phyloP scores from a whole-genome alignment of 2,113 vertebrate genomes.

The Phrynosoma blainvillii region DNA sequence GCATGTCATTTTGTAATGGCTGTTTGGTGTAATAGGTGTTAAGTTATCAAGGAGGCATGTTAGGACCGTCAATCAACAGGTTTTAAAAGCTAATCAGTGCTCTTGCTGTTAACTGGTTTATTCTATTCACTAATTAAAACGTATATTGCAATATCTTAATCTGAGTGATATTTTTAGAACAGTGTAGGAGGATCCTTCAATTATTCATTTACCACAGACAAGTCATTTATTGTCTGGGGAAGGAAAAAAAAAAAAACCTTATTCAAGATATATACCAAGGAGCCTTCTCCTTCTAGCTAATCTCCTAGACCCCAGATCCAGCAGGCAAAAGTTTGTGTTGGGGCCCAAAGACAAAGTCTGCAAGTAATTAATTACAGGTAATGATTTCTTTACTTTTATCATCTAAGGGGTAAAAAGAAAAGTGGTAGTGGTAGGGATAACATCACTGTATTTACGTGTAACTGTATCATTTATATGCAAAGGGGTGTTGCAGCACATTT shows the following conservation, averaged over 20 bases:
- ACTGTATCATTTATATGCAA: no score
- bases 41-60: not conserved
- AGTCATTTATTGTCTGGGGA: not conserved
- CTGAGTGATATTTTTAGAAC: slow-evolving; percentile 2
- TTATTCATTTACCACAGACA: not conserved
- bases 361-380: not conserved
- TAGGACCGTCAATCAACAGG: slow-evolving; percentile 5
- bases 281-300: no score
- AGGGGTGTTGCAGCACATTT: no score
- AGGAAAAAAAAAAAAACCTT: not conserved
- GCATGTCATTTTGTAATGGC: not conserved
- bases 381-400: no score
- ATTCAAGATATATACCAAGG: not conserved
- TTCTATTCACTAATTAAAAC: slow-evolving; percentile 12
- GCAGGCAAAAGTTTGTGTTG: no score
- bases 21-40: not conserved
- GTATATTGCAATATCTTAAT: not conserved
- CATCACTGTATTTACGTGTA: no score
- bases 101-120: slow-evolving; percentile 11
- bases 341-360: not conserved
- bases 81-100: slow-evolving; percentile 10
- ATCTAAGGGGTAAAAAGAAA: no score
- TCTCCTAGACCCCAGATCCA: not conserved
- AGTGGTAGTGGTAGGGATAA: no score
- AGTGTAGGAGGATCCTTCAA: not conserved